These are phyloP conservation scores for Riptortus pedestris DNA, from an alignment of 1,140 invertebrate genomes.

Conservation along the genomic window DNA sequence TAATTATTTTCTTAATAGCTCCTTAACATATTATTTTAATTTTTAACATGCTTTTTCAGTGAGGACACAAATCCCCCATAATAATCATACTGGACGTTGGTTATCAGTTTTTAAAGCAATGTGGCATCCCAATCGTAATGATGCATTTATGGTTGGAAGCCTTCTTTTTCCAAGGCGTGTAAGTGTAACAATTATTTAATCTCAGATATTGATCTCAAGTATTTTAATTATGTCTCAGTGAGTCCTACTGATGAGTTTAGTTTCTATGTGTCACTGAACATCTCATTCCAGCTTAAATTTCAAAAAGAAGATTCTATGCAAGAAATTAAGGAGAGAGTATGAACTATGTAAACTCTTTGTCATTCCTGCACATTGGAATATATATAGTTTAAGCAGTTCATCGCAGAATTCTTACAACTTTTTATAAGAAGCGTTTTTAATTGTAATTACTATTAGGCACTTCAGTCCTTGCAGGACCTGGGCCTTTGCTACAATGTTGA, in stretches of 20 bases:
- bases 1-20: too few species aligned
- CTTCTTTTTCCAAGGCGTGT: conserved; percentile 27
- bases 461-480: too few species aligned
- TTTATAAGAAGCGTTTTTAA: too few species aligned
- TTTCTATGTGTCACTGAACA: background rate
- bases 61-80: conserved; percentile 17
- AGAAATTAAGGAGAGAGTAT: too few species aligned
- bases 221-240: background rate
- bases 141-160: conserved; percentile 29
- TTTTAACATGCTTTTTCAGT: conserved; percentile 26
- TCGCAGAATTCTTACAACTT: too few species aligned
- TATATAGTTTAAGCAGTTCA: too few species aligned
- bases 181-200: background rate
- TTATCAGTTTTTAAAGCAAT: conserved; percentile 31
- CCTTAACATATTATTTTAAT: background rate
- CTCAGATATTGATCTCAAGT: background rate
- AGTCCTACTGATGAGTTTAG: background rate
- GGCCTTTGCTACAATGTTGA: too few species aligned
- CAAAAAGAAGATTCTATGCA: background rate
- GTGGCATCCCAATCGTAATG: conserved; percentile 28
- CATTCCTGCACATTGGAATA: too few species aligned
- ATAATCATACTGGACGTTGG: conserved; percentile 31
- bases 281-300: background rate
- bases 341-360: too few species aligned
- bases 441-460: too few species aligned